Conservation (phyloP, 2,113 vertebrate genomes). For the Brevimyrus niger region DNA sequence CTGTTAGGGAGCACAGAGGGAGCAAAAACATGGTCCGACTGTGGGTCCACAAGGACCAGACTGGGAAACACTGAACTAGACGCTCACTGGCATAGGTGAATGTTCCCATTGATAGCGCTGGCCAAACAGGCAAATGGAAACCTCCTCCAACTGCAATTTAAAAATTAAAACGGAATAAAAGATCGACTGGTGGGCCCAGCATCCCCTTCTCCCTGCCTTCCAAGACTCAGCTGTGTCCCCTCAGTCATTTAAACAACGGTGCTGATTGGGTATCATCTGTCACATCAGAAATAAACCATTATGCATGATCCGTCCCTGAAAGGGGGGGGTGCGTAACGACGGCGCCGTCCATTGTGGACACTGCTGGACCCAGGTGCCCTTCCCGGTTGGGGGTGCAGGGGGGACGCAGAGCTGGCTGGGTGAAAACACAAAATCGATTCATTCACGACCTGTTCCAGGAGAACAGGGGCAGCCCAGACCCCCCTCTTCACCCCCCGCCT, state of each 20-base stretch:
- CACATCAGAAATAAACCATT: conserved; percentile 33
- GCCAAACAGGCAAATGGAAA: background rate
- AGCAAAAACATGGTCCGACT: background rate
- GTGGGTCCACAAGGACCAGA: background rate
- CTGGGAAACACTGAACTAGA: background rate
- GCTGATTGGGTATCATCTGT: conserved; percentile 35
- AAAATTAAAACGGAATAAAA: background rate
- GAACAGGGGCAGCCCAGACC: background rate
- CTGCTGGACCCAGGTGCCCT: background rate
- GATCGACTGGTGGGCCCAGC: background rate
- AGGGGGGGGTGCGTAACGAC: background rate
- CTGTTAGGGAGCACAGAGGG: background rate
- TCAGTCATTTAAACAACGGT: conserved; percentile 32
- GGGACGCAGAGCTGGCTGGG: background rate
- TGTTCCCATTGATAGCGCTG: background rate
- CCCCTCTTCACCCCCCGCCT: background rate
- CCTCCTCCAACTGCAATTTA: background rate
- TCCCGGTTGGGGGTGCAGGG: background rate
- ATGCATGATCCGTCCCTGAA: conserved; percentile 24
- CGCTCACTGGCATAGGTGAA: background rate
- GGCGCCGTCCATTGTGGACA: background rate
- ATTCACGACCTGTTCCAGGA: background rate
- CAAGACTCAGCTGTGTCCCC: background rate
- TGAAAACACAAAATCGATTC: background rate
- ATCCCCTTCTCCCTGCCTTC: background rate